Conservation (phyloP, 35 echinoderm and acorn worm species). For the Apostichopus parvimensis region DNA sequence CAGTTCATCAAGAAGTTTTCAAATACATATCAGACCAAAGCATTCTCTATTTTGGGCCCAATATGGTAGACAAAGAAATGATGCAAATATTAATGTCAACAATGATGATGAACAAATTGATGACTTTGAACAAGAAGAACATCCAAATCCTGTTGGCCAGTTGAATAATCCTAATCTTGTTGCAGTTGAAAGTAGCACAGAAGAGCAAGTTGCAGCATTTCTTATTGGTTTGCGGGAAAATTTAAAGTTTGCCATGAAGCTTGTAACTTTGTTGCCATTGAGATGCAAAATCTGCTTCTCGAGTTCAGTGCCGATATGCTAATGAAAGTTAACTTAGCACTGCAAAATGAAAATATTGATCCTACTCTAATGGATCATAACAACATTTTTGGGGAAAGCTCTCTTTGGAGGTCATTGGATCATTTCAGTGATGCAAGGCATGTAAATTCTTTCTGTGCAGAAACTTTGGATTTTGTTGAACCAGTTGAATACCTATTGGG, state of each 20-base stretch:
- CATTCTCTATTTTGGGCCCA: conserved; percentile 32
- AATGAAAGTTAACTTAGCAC: neutral
- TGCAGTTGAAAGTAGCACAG: too few relatives aligned
- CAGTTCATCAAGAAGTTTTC: conserved; percentile 25
- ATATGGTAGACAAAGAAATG: neutral
- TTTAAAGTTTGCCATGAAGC: neutral
- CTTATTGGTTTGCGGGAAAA: conserved; percentile 46
- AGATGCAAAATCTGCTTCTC: neutral
- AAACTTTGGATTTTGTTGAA: conserved; percentile 32
- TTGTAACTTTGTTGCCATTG: conserved; percentile 27
- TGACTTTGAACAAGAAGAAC: neutral
- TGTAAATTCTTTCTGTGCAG: conserved; percentile 21
- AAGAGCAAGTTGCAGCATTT: conserved; percentile 10
- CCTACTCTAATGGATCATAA: neutral
- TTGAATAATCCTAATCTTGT: neutral
- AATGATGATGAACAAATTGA: neutral
- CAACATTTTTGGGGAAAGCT: conserved; percentile 1
- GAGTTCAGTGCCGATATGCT: neutral
- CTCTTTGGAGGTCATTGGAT: neutral
- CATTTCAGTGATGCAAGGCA: conserved; percentile 43
- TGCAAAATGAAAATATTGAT: conserved; percentile 38
- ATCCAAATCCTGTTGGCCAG: neutral
- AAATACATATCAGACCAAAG: conserved; percentile 32
- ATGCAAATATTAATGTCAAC: neutral
- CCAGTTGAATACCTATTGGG: conserved; percentile 45